These are phyloP conservation scores for Eurytoma californica DNA, from an alignment of 2,888 invertebrate species.

Conservation along the genomic window DNA sequence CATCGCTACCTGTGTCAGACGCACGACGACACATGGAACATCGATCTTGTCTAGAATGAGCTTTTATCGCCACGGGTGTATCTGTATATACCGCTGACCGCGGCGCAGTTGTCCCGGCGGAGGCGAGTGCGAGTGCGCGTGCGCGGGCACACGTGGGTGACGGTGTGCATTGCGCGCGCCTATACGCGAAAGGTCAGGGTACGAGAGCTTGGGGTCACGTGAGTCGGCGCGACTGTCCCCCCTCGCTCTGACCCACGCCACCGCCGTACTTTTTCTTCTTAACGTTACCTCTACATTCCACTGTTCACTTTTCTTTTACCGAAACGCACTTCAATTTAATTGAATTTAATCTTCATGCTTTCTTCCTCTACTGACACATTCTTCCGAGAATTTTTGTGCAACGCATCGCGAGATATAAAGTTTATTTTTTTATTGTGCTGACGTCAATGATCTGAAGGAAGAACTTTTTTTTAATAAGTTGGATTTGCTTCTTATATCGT, in stretches of 20 bases:
- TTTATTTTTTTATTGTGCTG: no score
- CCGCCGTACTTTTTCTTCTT: no score
- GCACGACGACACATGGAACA: no score
- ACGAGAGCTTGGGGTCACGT: neutral
- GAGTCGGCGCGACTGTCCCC: neutral
- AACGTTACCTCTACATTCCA: neutral
- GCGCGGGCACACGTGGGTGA: conserved; percentile 38
- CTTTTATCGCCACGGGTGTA: neutral
- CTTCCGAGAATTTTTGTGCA: neutral
- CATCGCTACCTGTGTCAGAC: no score
- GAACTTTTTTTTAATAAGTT: no score
- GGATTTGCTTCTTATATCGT: no score
- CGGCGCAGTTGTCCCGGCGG: neutral
- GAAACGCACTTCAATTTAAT: neutral
- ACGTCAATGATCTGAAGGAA: no score
- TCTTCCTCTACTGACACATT: neutral
- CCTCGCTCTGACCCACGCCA: neutral
- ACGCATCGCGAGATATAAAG: no score
- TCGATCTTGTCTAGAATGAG: no score
- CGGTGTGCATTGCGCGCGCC: neutral
- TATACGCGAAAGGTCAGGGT: conserved; percentile 48
- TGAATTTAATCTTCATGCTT: neutral
- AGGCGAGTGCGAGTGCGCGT: no score
- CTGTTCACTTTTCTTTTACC: neutral
- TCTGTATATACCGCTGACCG: neutral